Evolutionary conservation across 2,888 invertebrate species (phyloP).

Genomic region (Rhaphigaster nebulosa): DNA sequence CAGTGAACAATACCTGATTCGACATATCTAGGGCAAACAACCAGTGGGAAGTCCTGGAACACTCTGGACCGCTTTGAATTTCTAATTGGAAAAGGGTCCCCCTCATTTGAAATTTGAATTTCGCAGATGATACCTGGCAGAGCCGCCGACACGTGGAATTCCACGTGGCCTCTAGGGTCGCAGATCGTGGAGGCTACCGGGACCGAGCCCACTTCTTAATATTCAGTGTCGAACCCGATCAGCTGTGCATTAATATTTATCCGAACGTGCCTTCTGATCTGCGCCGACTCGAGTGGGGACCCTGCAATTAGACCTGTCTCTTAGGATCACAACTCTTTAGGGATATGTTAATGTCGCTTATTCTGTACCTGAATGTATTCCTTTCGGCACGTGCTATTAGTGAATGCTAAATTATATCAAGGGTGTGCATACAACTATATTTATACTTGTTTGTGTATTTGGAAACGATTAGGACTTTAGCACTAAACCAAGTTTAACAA

Average conservation of each 20-base stretch:
- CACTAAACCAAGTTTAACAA: too few relatives aligned
- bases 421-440: background rate
- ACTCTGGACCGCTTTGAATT: background rate
- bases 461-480: too few relatives aligned
- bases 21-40: background rate
- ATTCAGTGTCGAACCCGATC: constrained; percentile 22
- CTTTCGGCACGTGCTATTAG: background rate
- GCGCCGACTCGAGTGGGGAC: background rate
- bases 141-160: background rate
- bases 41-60: background rate
- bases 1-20: background rate
- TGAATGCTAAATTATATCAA: background rate
- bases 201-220: background rate
- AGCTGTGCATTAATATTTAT: constrained; percentile 47
- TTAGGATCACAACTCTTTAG: constrained; percentile 13
- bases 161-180: background rate
- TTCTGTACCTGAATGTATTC: background rate
- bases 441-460: too few relatives aligned
- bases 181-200: background rate
- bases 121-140: background rate
- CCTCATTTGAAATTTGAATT: constrained; percentile 24
- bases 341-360: background rate
- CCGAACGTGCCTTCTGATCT: background rate
- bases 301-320: background rate
- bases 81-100: background rate